Conservation (phyloP, 2,888 invertebrate species). For the Emmelina monodactyla region DNA sequence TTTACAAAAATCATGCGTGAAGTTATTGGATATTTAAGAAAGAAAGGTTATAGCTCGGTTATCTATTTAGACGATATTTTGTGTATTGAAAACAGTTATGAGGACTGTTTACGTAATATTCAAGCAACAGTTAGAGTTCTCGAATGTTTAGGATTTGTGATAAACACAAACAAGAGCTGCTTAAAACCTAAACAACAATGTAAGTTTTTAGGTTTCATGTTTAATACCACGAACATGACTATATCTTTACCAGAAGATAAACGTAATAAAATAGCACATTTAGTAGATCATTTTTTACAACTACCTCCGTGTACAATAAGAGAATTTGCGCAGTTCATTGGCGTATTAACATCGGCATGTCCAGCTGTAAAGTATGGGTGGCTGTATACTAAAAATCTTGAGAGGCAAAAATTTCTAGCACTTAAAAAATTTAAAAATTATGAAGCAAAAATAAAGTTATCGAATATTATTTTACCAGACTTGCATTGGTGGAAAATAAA, state of each 20-base stretch:
- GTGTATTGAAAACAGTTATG: not conserved
- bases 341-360: no score
- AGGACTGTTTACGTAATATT: not conserved
- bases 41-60: not conserved
- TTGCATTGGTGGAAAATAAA: constrained; percentile 7
- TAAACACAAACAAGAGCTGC: constrained; percentile 11
- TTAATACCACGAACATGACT: not conserved
- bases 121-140: not conserved
- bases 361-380: no score
- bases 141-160: constrained; percentile 9
- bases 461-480: not conserved
- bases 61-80: not conserved
- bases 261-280: no score
- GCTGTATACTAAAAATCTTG: no score
- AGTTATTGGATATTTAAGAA: not conserved
- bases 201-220: not conserved
- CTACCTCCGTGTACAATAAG: no score
- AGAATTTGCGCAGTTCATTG: no score
- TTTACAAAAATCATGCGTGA: not conserved
- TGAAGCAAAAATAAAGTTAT: constrained; percentile 1
- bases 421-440: no score
- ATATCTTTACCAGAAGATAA: not conserved
- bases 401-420: no score
- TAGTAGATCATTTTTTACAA: no score
- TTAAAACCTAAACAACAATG: not conserved